Percentiles rank a stretch among this genome's conserved stretches.
These are phyloP conservation scores for Lynx canadensis DNA, from an alignment of 2,113 vertebrate genomes.

Conservation along the genomic window DNA sequence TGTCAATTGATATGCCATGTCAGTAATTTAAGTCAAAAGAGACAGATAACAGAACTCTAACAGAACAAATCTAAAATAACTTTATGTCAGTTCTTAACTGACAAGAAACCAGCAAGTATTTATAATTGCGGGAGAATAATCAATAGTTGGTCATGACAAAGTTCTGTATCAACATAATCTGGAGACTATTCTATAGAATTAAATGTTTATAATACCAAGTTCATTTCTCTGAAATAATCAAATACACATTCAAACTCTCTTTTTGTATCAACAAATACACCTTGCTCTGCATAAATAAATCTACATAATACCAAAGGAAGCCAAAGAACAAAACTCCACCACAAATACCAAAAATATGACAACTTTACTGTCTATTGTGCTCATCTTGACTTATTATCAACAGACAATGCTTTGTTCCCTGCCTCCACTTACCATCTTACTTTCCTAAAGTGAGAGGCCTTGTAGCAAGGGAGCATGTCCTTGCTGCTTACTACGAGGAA, in stretches of 20 bases:
- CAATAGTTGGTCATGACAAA: neutral
- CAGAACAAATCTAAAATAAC: neutral
- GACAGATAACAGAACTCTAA: neutral
- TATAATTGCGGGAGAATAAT: neutral
- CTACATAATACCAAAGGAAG: neutral
- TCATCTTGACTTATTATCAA: neutral
- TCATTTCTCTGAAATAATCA: conserved; percentile 21
- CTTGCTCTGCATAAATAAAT: conserved; percentile 16
- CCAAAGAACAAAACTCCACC: neutral
- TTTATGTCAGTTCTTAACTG: neutral
- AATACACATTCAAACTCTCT: neutral
- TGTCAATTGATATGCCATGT: neutral
- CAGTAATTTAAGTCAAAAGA: conserved; percentile 47
- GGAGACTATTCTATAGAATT: neutral
- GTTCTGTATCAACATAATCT: conserved; percentile 4
- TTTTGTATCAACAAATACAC: conserved; percentile 15
- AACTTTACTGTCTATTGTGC: neutral
- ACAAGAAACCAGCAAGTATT: conserved; percentile 2
- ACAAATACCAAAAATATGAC: neutral
- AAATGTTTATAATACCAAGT: neutral
- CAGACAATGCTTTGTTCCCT: neutral
- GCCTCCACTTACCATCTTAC: neutral
- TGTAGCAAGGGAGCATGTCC: neutral
- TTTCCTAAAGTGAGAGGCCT: neutral
- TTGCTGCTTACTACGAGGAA: neutral